A percentile compares a stretch with the other conserved stretches of the same genome.
Evolutionary conservation across 2,797 vertebrate species (phyloP).

Genomic region (Karalla daura): DNA sequence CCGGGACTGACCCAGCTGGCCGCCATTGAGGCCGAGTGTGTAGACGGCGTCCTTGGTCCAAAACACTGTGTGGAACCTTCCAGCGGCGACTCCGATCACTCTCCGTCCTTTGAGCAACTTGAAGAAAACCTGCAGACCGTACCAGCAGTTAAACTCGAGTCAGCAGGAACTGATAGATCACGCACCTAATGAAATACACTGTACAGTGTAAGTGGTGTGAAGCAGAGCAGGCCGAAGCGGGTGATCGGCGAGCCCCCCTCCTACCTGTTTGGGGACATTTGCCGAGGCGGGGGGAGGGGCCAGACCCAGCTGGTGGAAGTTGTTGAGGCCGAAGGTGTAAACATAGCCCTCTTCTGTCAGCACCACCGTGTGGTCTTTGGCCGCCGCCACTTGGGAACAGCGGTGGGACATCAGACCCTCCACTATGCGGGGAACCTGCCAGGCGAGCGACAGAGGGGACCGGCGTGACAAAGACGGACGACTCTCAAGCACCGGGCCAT

Average conservation of each 20-base stretch:
- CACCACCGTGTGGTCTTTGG: slow-evolving; percentile 96
- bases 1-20: slow-evolving; percentile 91
- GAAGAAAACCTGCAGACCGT: slow-evolving; percentile 87
- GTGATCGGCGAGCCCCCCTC: too few relatives aligned
- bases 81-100: slow-evolving; percentile 93
- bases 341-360: slow-evolving; percentile 95
- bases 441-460: background rate
- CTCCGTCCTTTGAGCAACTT: slow-evolving; percentile 92
- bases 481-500: too few relatives aligned
- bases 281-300: slow-evolving; percentile 88
- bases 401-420: slow-evolving; percentile 91
- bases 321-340: slow-evolving; percentile 96
- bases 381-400: slow-evolving; percentile 93
- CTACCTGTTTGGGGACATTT: slow-evolving; percentile 93
- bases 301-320: slow-evolving; percentile 94
- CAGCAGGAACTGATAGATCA: background rate
- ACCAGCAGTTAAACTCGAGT: background rate
- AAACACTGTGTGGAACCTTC: slow-evolving; percentile 96
- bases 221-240: too few relatives aligned
- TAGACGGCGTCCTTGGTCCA: slow-evolving; percentile 97
- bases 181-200: background rate
- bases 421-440: slow-evolving; percentile 92
- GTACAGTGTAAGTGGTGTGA: too few relatives aligned
- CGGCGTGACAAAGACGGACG: too few relatives aligned
- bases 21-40: slow-evolving; percentile 96